phyloP scores from a whole-genome alignment of 2,888 invertebrate genomes.

The Ashinkailepas kermadecensis region DNA sequence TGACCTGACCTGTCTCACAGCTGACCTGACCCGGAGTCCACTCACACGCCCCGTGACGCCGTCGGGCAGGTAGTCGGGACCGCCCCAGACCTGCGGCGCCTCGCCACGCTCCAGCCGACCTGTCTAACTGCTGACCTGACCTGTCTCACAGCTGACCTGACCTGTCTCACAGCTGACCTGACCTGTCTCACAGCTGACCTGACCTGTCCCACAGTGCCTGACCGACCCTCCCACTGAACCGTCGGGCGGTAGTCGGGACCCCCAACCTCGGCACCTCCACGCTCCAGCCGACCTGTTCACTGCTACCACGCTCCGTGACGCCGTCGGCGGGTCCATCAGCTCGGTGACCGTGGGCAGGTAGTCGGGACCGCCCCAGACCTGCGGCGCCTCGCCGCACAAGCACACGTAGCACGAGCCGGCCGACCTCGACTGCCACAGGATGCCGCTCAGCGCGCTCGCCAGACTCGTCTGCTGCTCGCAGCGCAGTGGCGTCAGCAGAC shows the following conservation, averaged over 20 bases:
- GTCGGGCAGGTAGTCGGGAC: constrained; percentile 19
- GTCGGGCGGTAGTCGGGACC: too few relatives aligned
- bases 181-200: too few relatives aligned
- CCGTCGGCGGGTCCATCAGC: too few relatives aligned
- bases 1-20: too few relatives aligned
- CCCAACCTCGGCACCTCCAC: too few relatives aligned
- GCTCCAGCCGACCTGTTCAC: too few relatives aligned
- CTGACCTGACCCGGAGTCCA: neutral
- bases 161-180: too few relatives aligned
- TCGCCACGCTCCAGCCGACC: neutral
- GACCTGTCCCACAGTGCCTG: too few relatives aligned
- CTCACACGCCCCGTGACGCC: constrained; percentile 24
- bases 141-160: too few relatives aligned
- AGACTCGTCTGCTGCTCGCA: constrained; percentile 17
- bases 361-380: constrained; percentile 10
- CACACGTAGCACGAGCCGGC: constrained; percentile 17
- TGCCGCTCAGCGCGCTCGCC: constrained; percentile 18
- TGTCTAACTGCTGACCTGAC: too few relatives aligned
- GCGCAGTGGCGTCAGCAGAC: neutral
- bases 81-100: neutral
- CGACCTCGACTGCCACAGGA: constrained; percentile 6
- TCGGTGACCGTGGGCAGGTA: too few relatives aligned
- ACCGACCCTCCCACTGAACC: too few relatives aligned
- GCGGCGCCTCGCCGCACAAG: neutral
- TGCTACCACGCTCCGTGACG: constrained; percentile 24